Percentiles rank a stretch among this genome's conserved stretches.
These are phyloP conservation scores for Coregonus ussuriensis DNA, from an alignment of 2,797 vertebrate species.

Conservation along the genomic window DNA sequence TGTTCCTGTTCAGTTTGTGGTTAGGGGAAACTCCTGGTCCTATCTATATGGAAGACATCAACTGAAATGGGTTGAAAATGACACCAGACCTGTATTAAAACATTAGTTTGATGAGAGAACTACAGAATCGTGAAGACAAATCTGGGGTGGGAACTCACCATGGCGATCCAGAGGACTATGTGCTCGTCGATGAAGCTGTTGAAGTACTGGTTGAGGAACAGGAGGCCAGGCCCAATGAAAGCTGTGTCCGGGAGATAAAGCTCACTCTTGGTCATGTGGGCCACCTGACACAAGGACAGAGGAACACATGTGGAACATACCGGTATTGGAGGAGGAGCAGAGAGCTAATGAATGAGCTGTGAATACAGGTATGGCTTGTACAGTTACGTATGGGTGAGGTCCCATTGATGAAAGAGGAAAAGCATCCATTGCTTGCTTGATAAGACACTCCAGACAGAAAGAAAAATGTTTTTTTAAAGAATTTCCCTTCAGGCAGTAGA, in stretches of 20 bases:
- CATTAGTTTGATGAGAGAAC: too few relatives aligned
- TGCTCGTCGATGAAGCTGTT: constrained; percentile 93
- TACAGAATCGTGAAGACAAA: not conserved
- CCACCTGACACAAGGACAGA: constrained; percentile 74
- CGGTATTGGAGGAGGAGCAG: constrained; percentile 2
- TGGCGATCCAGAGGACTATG: constrained; percentile 90
- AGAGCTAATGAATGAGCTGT: not conserved
- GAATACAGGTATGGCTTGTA: not conserved
- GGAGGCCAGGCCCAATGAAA: constrained; percentile 92
- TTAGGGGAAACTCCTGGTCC: too few relatives aligned
- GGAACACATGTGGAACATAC: not conserved
- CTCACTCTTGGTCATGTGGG: constrained; percentile 98
- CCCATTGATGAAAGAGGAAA: not conserved
- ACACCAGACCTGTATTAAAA: too few relatives aligned
- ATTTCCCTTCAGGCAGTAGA: not conserved
- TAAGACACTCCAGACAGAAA: not conserved
- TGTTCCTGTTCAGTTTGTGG: not conserved
- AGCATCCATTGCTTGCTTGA: not conserved
- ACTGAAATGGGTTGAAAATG: too few relatives aligned
- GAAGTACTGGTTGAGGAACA: constrained; percentile 98
- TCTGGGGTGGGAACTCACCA: constrained; percentile 77
- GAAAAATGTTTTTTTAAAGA: too few relatives aligned
- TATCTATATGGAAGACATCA: too few relatives aligned
- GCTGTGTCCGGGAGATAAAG: constrained; percentile 89
- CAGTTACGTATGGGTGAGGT: not conserved